phyloP scores from a whole-genome alignment of 2,888 invertebrate genomes.

The Patella ulyssiponensis region DNA sequence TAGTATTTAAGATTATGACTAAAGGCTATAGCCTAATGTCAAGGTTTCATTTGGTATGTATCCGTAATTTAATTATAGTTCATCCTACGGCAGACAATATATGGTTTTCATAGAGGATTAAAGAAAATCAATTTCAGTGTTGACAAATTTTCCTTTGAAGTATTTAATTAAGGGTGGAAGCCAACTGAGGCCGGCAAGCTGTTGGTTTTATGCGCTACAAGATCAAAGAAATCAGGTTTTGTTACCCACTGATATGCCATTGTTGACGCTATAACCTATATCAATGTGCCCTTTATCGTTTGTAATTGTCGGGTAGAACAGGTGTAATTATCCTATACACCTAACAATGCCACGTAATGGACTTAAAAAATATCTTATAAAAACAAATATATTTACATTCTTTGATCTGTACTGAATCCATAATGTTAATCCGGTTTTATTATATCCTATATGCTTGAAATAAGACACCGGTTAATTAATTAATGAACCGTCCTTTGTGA shows the following conservation, averaged over 20 bases:
- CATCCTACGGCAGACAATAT: no score
- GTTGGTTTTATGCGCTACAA: neutral
- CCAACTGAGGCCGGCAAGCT: neutral
- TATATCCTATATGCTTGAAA: no score
- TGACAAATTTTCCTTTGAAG: conserved; percentile 7
- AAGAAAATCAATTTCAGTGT: conserved; percentile 3
- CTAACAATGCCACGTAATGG: neutral
- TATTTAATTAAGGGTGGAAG: conserved; percentile 11
- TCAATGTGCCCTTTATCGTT: conserved; percentile 4
- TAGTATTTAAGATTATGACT: no score
- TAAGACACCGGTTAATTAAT: no score
- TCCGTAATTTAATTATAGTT: no score
- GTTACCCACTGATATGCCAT: neutral
- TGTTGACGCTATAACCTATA: neutral
- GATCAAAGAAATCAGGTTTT: neutral
- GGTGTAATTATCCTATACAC: neutral
- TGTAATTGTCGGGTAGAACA: conserved; percentile 1
- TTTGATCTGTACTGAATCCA: no score
- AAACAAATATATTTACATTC: no score
- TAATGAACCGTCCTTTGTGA: no score
- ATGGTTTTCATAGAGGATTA: no score
- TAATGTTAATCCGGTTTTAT: no score
- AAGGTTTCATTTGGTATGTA: no score
- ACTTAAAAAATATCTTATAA: neutral
- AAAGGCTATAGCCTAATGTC: no score